Percentiles rank a stretch among this genome's conserved stretches.
phyloP scores from a whole-genome alignment of 2,888 invertebrate genomes.

The Pollenia labialis region DNA sequence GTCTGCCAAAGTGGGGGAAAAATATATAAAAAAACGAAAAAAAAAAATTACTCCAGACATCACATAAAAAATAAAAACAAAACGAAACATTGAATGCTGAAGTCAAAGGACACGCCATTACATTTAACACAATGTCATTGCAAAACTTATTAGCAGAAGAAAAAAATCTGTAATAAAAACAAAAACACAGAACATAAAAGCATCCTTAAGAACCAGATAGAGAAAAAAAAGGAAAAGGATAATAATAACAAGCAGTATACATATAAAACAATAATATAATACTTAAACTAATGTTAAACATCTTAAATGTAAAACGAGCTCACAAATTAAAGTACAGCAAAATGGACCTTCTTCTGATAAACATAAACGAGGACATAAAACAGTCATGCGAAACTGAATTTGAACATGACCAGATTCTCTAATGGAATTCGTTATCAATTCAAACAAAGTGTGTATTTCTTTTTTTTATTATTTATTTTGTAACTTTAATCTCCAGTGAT shows the following conservation, averaged over 20 bases:
- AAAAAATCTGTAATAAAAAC: not conserved
- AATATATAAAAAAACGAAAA: not conserved
- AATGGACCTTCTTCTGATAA: not conserved
- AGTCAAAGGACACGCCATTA: conserved; percentile 59
- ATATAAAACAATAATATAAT: conserved; percentile 36
- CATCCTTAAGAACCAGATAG: conserved; percentile 2
- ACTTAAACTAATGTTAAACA: conserved; percentile 46
- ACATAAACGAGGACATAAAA: not conserved
- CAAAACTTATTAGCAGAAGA: conserved; percentile 27
- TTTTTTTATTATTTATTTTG: not conserved
- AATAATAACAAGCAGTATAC: not conserved
- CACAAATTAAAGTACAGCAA: not conserved
- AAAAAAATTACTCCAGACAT: conserved; percentile 48
- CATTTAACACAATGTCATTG: conserved; percentile 58
- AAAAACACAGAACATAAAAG: conserved; percentile 9
- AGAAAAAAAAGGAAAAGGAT: not conserved
- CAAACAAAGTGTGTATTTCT: not conserved
- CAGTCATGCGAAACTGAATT: conserved; percentile 1
- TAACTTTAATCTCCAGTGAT: not conserved
- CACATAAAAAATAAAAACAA: conserved; percentile 27
- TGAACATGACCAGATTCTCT: not conserved
- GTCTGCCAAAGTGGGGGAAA: not conserved
- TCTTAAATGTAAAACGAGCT: conserved; percentile 27
- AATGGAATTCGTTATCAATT: not conserved
- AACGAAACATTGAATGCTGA: conserved; percentile 36